phyloP scores from a whole-genome alignment of 1,140 invertebrate species.

The Polyergus mexicanus region DNA sequence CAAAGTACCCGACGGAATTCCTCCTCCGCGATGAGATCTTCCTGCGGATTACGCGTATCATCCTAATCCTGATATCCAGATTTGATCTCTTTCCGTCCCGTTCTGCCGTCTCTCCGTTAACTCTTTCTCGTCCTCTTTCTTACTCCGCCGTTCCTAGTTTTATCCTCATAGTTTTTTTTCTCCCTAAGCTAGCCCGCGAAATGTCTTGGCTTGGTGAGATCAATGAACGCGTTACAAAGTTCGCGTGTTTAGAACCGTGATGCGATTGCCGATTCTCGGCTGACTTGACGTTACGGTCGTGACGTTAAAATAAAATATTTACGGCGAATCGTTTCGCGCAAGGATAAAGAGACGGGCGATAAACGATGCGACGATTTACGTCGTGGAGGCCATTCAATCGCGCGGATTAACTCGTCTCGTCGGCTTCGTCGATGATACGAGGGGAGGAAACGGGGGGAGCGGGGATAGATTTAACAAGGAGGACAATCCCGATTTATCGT shows the following conservation, averaged over 20 bases:
- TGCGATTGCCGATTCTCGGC: conserved; percentile 1
- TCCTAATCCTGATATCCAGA: conserved; percentile 76
- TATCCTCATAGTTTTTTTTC: neutral
- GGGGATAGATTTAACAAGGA: conserved; percentile 69
- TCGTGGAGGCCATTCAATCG: conserved; percentile 67
- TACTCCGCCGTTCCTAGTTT: neutral
- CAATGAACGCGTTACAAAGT: conserved; percentile 34
- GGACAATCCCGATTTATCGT: conserved; percentile 82
- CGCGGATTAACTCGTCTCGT: conserved; percentile 77
- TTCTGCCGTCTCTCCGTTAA: neutral
- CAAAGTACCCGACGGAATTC: conserved; percentile 80
- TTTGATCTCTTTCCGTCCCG: conserved; percentile 72
- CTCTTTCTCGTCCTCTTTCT: neutral
- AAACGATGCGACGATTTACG: conserved; percentile 67
- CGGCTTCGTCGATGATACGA: conserved; percentile 33
- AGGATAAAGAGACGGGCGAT: conserved; percentile 60
- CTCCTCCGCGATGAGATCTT: conserved; percentile 79
- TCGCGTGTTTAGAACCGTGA: neutral
- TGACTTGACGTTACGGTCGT: conserved; percentile 6
- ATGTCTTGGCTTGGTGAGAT: conserved; percentile 15
- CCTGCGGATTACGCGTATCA: conserved; percentile 77
- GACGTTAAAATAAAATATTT: conserved; percentile 51
- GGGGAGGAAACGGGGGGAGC: neutral
- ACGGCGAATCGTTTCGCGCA: conserved; percentile 37
- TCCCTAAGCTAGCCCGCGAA: neutral